Evolutionary conservation across 2,888 invertebrate species (phyloP), one percentile per base, ranked within the genome.

Genomic region (Synanthedon tipuliformis): DNA sequence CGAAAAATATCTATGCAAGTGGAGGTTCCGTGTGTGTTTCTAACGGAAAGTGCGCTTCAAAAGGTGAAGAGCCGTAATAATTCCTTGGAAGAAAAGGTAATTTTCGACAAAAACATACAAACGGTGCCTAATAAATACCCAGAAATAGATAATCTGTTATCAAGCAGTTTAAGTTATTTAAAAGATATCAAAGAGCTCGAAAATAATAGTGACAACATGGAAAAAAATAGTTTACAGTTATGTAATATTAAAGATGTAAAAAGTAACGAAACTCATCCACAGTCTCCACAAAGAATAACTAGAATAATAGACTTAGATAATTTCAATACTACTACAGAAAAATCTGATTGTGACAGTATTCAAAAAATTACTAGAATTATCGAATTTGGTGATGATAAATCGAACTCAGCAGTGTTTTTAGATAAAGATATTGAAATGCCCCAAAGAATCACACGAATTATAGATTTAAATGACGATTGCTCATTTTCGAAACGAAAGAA

Each of bases 1-100:
- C 75, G 88, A 56, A 88, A 88, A 71, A 79, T 88, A 78, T 88
- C 88, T 52, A 88, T 87, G 86, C 88, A 88, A 73, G 82, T 88
- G 53, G 88, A 88, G 67, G 88, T 88, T 45, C 88, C 88, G 51
- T 88, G 88, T 72, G 88, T 88, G 61, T 88, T 88, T 65, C 77
- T 88, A 51, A 79, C 86, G 55, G 88, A 88, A 73, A 85, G 80
- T 66, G 83, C 81, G 55, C 66, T 85, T 57, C 82, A 85, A 63
- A 85, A 83, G 64, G 86, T 82, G 56, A 87, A 84, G 65, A 78
- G 77, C 60, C 81, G 86, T 56, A 79, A 73, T 62, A 81, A 84
- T 66, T 86, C 87, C 55, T 67, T 84, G 64, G 87, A 87, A 63
- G 87, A 87, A 71, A 80, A 75, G 70, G 69, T 78, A 73, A 75